Conservation (phyloP, 2,888 invertebrate genomes). For the Melipona bicolor region DNA sequence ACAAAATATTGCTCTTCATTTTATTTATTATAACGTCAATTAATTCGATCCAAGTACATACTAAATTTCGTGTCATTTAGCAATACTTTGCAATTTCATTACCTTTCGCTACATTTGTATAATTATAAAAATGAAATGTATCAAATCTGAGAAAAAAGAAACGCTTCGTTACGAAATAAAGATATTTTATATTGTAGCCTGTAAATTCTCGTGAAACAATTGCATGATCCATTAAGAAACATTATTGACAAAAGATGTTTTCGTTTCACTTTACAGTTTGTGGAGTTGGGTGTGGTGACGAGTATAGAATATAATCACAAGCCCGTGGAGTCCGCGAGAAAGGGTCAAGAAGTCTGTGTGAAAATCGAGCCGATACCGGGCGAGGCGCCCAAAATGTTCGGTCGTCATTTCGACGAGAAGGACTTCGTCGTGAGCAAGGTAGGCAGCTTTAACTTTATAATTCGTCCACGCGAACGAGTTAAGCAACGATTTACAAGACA, state of each 20-base stretch:
- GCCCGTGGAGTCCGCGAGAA: slow-evolving; percentile 95
- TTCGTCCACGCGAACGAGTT: background rate
- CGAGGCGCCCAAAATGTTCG: slow-evolving; percentile 99
- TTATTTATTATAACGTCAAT: no score
- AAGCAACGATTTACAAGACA: background rate
- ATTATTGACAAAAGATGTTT: background rate
- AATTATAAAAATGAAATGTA: no score
- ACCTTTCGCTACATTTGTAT: no score
- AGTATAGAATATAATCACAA: slow-evolving; percentile 99
- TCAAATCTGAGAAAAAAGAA: no score
- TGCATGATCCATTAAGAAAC: background rate
- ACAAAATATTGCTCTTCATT: no score
- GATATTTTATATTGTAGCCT: no score
- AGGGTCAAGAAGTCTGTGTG: slow-evolving; percentile 97
- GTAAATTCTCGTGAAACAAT: no score
- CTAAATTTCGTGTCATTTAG: no score
- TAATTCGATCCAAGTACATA: no score
- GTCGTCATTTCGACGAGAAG: slow-evolving; percentile 98
- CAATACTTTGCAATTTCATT: no score
- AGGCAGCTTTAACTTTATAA: slow-evolving; percentile 75
- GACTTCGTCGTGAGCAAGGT: slow-evolving; percentile 98
- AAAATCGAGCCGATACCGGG: slow-evolving; percentile 99
- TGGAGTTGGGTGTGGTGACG: slow-evolving; percentile 96
- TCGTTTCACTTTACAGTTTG: slow-evolving; percentile 88
- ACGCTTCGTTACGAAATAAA: no score